phyloP scores from a whole-genome alignment of 2,113 vertebrate species.

The Elephantulus edwardii region DNA sequence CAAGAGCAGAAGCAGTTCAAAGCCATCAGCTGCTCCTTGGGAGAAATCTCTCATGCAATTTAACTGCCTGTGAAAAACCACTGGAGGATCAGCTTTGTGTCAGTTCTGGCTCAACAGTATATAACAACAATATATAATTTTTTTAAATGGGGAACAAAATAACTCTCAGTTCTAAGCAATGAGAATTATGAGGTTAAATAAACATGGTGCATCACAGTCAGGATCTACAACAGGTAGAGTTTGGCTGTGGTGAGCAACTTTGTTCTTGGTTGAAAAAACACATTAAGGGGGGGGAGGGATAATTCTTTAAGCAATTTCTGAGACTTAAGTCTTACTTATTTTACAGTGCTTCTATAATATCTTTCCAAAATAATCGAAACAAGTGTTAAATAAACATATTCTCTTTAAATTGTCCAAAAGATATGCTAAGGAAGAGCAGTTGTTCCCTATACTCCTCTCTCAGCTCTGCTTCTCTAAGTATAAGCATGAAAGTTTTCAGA shows the following conservation, averaged over 20 bases:
- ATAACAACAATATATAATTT: not conserved
- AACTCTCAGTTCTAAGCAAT: not conserved
- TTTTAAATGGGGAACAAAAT: slow-evolving; percentile 32
- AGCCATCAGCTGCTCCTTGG: too few relatives aligned
- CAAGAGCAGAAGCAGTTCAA: not conserved
- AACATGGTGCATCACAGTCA: not conserved
- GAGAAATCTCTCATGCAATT: too few relatives aligned
- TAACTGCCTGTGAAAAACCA: too few relatives aligned
- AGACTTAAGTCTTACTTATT: not conserved
- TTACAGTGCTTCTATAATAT: not conserved
- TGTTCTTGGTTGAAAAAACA: not conserved
- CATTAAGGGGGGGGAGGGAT: not conserved
- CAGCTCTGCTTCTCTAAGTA: not conserved
- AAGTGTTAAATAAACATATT: not conserved
- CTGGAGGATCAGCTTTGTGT: too few relatives aligned
- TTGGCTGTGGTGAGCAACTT: not conserved
- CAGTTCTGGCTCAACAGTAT: too few relatives aligned
- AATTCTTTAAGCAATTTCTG: not conserved
- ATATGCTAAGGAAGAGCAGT: not conserved
- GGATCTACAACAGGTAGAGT: not conserved
- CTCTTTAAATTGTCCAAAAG: not conserved
- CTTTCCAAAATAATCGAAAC: not conserved
- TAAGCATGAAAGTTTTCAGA: not conserved
- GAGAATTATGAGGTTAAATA: slow-evolving; percentile 11
- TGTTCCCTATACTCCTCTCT: not conserved